phyloP scores from a whole-genome alignment of 2,113 vertebrate genomes.

The Platysternon megacephalum region DNA sequence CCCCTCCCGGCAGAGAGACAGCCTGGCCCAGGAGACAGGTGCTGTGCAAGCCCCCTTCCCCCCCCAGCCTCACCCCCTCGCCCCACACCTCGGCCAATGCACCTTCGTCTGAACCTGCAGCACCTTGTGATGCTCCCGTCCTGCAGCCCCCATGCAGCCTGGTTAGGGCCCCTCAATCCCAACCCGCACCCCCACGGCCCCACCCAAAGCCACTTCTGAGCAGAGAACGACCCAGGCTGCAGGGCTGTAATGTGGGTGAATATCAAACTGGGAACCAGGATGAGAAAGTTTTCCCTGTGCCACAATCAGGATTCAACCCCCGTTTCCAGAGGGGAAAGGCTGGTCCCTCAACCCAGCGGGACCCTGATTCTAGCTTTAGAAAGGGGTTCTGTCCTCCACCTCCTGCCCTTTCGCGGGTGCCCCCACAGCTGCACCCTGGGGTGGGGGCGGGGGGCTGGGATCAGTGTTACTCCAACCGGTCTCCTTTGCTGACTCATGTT shows the following conservation, averaged over 20 bases:
- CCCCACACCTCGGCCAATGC: too few species aligned
- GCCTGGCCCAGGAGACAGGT: too few species aligned
- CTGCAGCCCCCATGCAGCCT: neutral
- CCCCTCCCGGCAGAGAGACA: neutral
- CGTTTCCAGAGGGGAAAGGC: fast-evolving
- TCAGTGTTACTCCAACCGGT: neutral
- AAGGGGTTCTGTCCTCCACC: slow-evolving; percentile 45
- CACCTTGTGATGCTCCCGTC: neutral
- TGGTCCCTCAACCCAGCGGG: neutral
- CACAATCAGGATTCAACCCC: neutral
- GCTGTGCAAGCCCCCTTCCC: too few species aligned
- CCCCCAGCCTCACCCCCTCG: too few species aligned
- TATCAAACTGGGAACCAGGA: too few species aligned
- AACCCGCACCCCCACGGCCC: too few species aligned
- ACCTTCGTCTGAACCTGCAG: neutral
- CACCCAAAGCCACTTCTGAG: too few species aligned
- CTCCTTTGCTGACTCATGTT: slow-evolving; percentile 59
- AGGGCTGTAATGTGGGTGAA: neutral
- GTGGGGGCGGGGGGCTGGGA: neutral
- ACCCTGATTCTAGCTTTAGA: slow-evolving; percentile 7
- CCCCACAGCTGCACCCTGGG: neutral
- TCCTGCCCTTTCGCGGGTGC: neutral
- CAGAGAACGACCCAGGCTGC: too few species aligned
- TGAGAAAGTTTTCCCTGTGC: fast-evolving
- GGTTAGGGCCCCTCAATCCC: too few species aligned